A percentile compares a stretch with the other conserved stretches of the same genome.
Evolutionary conservation across 2,888 invertebrate species (phyloP).

Genomic region (Lucinisca nassula): DNA sequence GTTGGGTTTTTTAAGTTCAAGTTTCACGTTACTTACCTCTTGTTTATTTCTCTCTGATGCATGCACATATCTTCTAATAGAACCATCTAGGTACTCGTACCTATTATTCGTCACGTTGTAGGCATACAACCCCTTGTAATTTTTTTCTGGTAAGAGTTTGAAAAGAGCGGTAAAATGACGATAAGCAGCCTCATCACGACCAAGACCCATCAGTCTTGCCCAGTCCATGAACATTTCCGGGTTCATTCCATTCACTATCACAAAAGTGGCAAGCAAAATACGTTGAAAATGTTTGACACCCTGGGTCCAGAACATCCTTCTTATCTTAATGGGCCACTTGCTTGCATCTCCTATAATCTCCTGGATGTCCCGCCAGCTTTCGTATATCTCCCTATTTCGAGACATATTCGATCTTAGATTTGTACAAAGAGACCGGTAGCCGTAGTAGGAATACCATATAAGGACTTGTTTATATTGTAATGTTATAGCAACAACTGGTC

Average conservation of each 20-base stretch:
- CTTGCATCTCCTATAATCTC: too few relatives aligned
- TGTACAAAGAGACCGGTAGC: too few relatives aligned
- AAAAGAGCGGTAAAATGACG: neutral
- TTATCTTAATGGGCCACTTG: neutral
- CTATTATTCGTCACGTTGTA: neutral
- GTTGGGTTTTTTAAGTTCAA: neutral
- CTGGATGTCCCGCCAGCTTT: too few relatives aligned
- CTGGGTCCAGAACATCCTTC: neutral
- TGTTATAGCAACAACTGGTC: too few relatives aligned
- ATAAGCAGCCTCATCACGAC: neutral
- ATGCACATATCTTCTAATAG: neutral
- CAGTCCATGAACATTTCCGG: neutral
- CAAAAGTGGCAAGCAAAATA: neutral
- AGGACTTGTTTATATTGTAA: too few relatives aligned
- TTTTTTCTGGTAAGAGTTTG: neutral
- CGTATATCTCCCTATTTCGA: too few relatives aligned
- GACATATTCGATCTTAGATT: too few relatives aligned
- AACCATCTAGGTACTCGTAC: neutral
- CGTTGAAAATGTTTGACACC: neutral
- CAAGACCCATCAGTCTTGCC: neutral
- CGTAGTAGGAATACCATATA: too few relatives aligned
- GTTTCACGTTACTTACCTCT: neutral
- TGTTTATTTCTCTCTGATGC: neutral
- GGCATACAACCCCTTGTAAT: neutral
- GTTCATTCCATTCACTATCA: neutral